Evolutionary conservation across 2,113 vertebrate species (phyloP), one percentile per base, ranked within the genome.

Genomic region (Crotalus tigris): DNA sequence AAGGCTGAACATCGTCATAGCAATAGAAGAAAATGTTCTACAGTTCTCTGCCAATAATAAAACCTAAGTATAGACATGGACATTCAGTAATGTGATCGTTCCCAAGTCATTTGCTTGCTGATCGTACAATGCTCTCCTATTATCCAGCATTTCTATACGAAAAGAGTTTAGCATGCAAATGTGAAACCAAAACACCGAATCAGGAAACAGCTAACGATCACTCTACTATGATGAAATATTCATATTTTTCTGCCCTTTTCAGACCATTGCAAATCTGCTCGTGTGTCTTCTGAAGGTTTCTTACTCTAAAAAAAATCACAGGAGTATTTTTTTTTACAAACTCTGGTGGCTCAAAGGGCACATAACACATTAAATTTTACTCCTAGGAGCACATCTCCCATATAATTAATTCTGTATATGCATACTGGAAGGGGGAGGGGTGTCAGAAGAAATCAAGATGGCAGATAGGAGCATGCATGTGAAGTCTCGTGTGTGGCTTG

Each of bases 121-220:
- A 91, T 61, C 46, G 53, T 92, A 55, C 46, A 91, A 4, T 86
- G 91, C 69, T 55, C 89, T 93, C 64, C 94, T 92, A 61, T 95
- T 96, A 87, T 87, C 90, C 91, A 61, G 75, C 88, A 90, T 57
- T 91, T 95, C 93, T 91, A 8, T 91, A 75, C 89, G 90, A 75
- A 93, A 93, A 93, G 87, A 86, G 85, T 92, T 94, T 95, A 93
- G 87, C 49, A 94, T 92, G 93, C 95, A 93, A 94, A 94, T 87
- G 90, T 90, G n/a, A 57, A 95, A 94, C 59, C 90, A 94, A 94
- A 88, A 93, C 93, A 94, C 92, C 93, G 64, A 39, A 91, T 87
- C 90, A 93, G 44, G 51, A 93, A 92, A 61, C 0, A 64, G 0
- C 13, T 59, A 8, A 39, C 90, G 3, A 10, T 46, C 29, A 15